Percentiles rank a stretch among this genome's conserved stretches.
These are phyloP conservation scores for Heteromyza rotundicornis DNA, from an alignment of 2,888 invertebrate species.

Conservation along the genomic window DNA sequence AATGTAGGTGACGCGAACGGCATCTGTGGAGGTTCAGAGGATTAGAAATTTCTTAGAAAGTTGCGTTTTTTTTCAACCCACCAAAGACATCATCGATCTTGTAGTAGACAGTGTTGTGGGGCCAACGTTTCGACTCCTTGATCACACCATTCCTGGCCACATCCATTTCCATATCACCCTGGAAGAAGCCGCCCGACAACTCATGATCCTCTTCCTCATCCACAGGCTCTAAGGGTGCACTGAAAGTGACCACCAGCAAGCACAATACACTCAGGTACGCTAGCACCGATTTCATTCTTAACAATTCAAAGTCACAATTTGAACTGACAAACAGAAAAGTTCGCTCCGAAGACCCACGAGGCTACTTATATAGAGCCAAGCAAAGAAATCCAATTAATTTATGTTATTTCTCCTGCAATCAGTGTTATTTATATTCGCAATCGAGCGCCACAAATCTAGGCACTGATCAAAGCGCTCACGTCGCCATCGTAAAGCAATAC, in stretches of 20 bases:
- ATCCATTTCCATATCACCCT: slow-evolving; percentile 77
- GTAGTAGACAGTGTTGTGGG: slow-evolving; percentile 72
- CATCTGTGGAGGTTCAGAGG: slow-evolving; percentile 35
- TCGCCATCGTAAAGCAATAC: too few species aligned
- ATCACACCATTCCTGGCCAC: slow-evolving; percentile 67
- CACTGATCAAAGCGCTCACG: too few species aligned
- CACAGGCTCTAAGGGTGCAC: neutral
- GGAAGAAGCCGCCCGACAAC: slow-evolving; percentile 74
- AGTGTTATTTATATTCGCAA: too few species aligned
- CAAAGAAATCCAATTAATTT: too few species aligned
- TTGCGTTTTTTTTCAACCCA: slow-evolving; percentile 15
- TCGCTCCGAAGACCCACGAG: too few species aligned
- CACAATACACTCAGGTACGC: neutral
- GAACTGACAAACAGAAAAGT: too few species aligned
- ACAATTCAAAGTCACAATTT: too few species aligned
- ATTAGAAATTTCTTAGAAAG: neutral
- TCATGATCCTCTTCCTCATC: slow-evolving; percentile 68
- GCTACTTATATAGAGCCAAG: too few species aligned
- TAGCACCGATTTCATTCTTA: too few species aligned
- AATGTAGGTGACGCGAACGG: slow-evolving; percentile 64
- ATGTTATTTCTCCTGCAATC: too few species aligned
- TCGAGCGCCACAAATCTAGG: too few species aligned
- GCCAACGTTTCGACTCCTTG: slow-evolving; percentile 67
- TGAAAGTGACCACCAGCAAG: neutral
- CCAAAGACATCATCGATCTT: slow-evolving; percentile 42